phyloP scores from a whole-genome alignment of 92 coral and sea anemone genomes.

The Pocillopora meandrina region DNA sequence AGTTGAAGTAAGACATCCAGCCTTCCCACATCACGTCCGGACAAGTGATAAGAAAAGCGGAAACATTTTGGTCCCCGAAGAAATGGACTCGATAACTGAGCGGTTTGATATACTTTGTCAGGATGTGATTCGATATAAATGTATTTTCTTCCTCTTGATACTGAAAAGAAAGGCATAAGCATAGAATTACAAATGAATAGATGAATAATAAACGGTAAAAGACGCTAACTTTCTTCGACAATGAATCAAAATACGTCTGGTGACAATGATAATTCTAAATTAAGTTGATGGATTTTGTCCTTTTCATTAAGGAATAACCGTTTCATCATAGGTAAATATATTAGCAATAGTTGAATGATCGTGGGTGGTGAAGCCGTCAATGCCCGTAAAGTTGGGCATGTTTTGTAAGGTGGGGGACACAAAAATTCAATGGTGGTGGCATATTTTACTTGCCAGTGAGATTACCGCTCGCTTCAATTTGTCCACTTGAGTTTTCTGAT shows the following conservation, averaged over 20 bases:
- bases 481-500: not conserved
- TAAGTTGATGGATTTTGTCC: no score
- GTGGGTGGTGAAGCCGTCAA: no score
- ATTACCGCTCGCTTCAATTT: constrained; percentile 14
- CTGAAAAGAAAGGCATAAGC: not conserved
- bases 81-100: constrained; percentile 17
- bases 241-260: no score
- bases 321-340: no score
- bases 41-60: constrained; percentile 19
- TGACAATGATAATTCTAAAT: no score
- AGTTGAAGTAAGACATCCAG: constrained; percentile 1
- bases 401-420: not conserved
- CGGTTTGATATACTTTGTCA: not conserved
- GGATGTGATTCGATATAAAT: constrained; percentile 18
- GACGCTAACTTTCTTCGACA: no score
- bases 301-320: no score
- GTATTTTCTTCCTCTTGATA: not conserved
- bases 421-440: not conserved
- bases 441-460: constrained; percentile 13
- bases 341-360: no score
- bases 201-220: no score
- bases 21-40: constrained; percentile 10
- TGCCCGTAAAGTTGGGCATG: no score
- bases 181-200: no score
- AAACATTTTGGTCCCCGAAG: constrained; percentile 28